Evolutionary conservation across 1,140 invertebrate genomes (phyloP).

Genomic region (Brachionus sp.): DNA sequence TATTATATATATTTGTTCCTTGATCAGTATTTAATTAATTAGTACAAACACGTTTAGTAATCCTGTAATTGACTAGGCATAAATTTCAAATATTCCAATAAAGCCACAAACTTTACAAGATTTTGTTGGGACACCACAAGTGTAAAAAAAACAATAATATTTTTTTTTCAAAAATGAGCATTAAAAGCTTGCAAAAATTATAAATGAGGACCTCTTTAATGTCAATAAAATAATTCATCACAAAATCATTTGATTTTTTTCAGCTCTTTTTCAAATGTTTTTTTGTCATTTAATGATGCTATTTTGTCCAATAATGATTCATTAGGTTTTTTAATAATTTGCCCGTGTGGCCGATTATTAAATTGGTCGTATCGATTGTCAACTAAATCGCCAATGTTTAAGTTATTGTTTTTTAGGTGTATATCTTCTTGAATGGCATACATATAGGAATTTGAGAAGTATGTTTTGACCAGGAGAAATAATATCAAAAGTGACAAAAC

Average conservation of each 20-base stretch:
- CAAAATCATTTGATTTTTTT: not conserved
- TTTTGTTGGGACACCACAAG: not conserved
- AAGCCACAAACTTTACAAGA: not conserved
- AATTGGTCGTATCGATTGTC: constrained; percentile 31
- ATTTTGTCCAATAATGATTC: not conserved
- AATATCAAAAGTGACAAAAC: constrained; percentile 30
- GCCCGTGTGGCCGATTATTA: not conserved
- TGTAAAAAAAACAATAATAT: not conserved
- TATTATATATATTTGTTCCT: not conserved
- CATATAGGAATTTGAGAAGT: constrained; percentile 43
- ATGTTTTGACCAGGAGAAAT: constrained; percentile 37
- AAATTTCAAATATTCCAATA: not conserved
- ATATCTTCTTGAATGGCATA: constrained; percentile 28
- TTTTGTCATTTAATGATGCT: not conserved
- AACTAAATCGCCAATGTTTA: constrained; percentile 15
- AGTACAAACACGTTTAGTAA: not conserved
- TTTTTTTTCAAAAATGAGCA: not conserved
- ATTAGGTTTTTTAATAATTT: not conserved
- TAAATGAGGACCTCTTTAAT: not conserved
- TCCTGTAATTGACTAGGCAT: not conserved
- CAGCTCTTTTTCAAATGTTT: not conserved
- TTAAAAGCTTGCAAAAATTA: not conserved
- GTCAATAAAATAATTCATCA: not conserved
- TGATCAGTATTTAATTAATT: not conserved
- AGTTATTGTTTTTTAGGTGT: constrained; percentile 2